These are phyloP conservation scores for Apamea anceps DNA, from an alignment of 2,888 invertebrate species.

Conservation along the genomic window DNA sequence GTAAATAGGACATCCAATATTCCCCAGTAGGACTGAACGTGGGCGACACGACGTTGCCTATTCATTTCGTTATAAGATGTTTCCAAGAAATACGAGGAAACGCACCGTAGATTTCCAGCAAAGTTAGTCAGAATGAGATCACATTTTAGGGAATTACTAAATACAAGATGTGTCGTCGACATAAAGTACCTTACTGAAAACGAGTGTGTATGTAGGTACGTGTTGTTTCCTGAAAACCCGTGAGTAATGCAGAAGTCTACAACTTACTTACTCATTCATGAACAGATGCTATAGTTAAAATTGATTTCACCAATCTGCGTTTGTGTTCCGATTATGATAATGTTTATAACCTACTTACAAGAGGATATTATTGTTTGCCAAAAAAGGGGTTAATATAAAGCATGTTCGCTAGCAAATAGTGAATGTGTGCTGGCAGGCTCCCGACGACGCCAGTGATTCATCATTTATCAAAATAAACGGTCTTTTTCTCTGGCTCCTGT, in stretches of 20 bases:
- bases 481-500: constrained; percentile 75
- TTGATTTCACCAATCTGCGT: constrained; percentile 39
- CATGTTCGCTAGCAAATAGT: constrained; percentile 63
- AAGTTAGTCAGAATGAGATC: constrained; percentile 65
- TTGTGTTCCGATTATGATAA: constrained; percentile 49
- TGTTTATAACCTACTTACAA: constrained; percentile 62
- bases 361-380: constrained; percentile 75
- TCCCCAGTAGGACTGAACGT: constrained; percentile 49
- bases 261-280: constrained; percentile 24
- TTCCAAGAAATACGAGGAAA: constrained; percentile 67
- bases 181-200: constrained; percentile 21
- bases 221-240: constrained; percentile 43
- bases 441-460: constrained; percentile 77
- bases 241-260: constrained; percentile 40
- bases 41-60: constrained; percentile 61
- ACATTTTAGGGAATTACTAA: constrained; percentile 60
- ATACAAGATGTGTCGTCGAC: constrained; percentile 45
- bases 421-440: constrained; percentile 38
- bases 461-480: constrained; percentile 80
- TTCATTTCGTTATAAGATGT: constrained; percentile 61
- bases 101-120: constrained; percentile 63
- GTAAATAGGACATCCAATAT: constrained; percentile 63
- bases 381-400: constrained; percentile 71
- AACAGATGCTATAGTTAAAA: constrained; percentile 34
- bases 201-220: constrained; percentile 10